Percentiles rank a stretch among this genome's conserved stretches.
Conservation (phyloP, 2,113 vertebrate species). For the Ancistrus triradiatus region DNA sequence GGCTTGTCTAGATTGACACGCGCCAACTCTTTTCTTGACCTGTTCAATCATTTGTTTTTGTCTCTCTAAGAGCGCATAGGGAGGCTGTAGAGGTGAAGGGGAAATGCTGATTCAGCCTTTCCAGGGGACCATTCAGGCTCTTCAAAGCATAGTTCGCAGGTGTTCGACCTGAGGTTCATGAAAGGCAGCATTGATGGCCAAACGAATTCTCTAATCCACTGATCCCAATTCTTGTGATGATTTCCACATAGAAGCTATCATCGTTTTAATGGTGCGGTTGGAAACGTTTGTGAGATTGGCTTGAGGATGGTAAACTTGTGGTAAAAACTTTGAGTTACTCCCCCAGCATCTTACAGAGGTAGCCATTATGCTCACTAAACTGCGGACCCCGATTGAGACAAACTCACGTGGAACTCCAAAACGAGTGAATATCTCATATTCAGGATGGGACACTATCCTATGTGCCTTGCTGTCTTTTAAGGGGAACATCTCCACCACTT, state of each 20-base stretch:
- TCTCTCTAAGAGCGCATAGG: neutral
- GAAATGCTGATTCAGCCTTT: neutral
- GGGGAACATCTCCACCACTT: conserved; percentile 28
- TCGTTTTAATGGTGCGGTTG: conserved; percentile 8
- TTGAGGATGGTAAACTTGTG: conserved; percentile 15
- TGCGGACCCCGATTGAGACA: conserved; percentile 19
- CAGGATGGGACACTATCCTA: neutral
- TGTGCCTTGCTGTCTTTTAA: conserved; percentile 11
- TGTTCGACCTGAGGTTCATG: conserved; percentile 5
- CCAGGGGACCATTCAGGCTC: neutral
- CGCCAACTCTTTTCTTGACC: no score
- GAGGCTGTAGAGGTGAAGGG: neutral
- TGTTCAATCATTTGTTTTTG: neutral
- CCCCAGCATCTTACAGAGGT: conserved; percentile 8
- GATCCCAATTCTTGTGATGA: conserved; percentile 8
- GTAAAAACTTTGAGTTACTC: conserved; percentile 7
- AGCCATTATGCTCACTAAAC: neutral
- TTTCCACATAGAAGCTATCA: conserved; percentile 14
- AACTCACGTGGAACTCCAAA: conserved; percentile 15
- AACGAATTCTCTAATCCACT: conserved; percentile 2
- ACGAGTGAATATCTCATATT: conserved; percentile 20
- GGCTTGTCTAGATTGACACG: no score
- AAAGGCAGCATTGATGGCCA: conserved; percentile 7
- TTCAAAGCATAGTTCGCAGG: neutral
- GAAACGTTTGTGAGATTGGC: conserved; percentile 25